Base-by-base conservation (phyloP, 2,888 invertebrate genomes). In the Pediacus dermestoides region DNA sequence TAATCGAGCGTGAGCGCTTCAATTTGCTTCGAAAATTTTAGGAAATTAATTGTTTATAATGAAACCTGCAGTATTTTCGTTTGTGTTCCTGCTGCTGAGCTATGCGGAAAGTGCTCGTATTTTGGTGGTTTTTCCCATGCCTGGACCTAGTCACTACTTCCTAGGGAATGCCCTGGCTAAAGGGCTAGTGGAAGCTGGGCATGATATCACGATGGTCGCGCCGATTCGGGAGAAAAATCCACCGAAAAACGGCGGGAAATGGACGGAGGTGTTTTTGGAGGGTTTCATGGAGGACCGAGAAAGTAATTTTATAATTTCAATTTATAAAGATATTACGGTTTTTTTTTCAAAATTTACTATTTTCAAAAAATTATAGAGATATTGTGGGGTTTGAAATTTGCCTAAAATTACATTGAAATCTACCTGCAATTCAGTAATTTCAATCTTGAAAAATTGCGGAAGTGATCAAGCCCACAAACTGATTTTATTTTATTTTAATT, bases 181-280 rank as follows among this genome's bases (percentile, higher is more conserved):
- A 34, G 51, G 39, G n/a, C 37, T 58, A 8, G 56, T 53, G 1
- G 46, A 50, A 36, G 46, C 44, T 16, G 57, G 55, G n/a, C 57
- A 58, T 28, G 49, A 58, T 28, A 49, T 58, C 11, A 57, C 57
- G 1, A 38, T 58, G 28, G 37, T 58, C 6, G 41, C 41, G 15
- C 37, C 55, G 4, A 53, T 44, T 16, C 14, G n/a, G 1, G 49
- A 52, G 11, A 49, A 50, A 49, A 35, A 40, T 16, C 51, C 53
- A 1, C 52, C 52, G 2, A 42, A 45, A 42, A 45, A 46, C 39
- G 42, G 44, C 2, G 39, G 41, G 2, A 37, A 23, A 9, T 54
- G 51, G 26, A 16, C 27, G n/a, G 48, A 51, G 9, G 36, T 54
- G 3, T n/a, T 39, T 4, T 28, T 54, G 1, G 40, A 27, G 2